Base-by-base conservation (phyloP, 1,140 invertebrate species). In the Drosophila paulistorum region DNA sequence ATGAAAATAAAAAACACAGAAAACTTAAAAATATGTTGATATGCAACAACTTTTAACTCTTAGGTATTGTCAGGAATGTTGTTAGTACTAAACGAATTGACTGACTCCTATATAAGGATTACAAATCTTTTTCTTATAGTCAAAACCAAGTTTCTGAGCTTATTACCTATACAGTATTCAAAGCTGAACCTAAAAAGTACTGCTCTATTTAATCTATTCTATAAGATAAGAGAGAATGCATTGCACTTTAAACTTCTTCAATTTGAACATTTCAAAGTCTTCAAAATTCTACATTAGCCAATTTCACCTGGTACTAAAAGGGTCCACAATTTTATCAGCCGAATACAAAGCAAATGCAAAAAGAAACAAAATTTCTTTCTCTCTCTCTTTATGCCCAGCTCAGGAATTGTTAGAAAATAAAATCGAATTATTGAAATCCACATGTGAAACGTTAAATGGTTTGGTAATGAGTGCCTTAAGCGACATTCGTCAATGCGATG, bases 391-490 rank as follows among this genome's bases (percentile, higher is more conserved):
- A 78, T 73, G 62, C 62, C 65, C 26, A 64, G 37, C 68, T 51
- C 69, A 68, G 20, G 68, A 74, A 67, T 71, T 51, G 80, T 70
- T 59, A 80, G 66, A 68, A 84, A 84, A 85, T 84, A 81, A 85
- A 80, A 84, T 77, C 81, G 73, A 55, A 77, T 83, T 83, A 77
- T 66, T 65, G 73, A 77, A 80, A 69, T 70, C 60, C 64, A 73
- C 7, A 59, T 45, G 30, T 30, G 61, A 41, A 11, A 84, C 81
- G 69, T 58, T 20, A 68, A 77, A 39, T 85, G 81, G 60, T 80
- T 83, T 37, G 42, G 51, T 84, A 84, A 84, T 84, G 59, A 83
- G 62, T 23, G 64, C 33, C 37, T 45, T 55, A 13, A 62, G 55
- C 54, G 62, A 74, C 68, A 57, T 72, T 60, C 30, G 54, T 65